Evolutionary conservation across 2,888 invertebrate genomes (phyloP), one percentile per base, ranked within the genome.

Genomic region (Chrysotoxum bicinctum): DNA sequence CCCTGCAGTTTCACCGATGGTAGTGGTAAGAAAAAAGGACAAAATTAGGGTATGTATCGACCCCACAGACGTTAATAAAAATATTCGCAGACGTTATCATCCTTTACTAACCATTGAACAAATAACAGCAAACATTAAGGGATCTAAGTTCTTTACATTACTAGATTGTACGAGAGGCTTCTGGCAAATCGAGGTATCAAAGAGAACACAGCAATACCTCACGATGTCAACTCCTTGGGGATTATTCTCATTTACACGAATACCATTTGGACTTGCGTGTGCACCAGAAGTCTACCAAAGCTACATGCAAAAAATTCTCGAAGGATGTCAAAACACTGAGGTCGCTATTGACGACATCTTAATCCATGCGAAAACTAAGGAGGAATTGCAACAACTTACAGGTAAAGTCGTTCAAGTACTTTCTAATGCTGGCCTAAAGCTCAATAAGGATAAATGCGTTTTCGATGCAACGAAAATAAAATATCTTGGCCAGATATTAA

Each of bases 201-300:
- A 88, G 32, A 78, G 40, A 40, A 40, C 7, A 9, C 43, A 82
- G 16, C 73, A 79, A 75, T 82, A 87, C 45, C 70, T 88, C 12
- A 83, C 87, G 37, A 87, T 88, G 75, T 66, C 86, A 9, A 88
- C 87, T 2, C 82, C 87, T 16, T 86, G 87, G 87, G 87, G 88
- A 30, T 56, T 87, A 64, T 88, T 87, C 43, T 87, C 75, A 6
- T 89, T 70, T 35, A 64, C 54, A 23, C 26, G 87, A 16, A 19
- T 87, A 30, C 84, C 87, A 37, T 87, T 87, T 74, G 87, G 86
- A 16, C 54, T 87, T 35, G 77, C 85, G 45, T 85, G 85, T 26
- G 87, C 85, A 8, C 78, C 85, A 87, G 90, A 90, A 89, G 89
- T 89, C 56, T 88, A 77, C 48, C 87, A 87, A 85, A 72, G 87